Evolutionary conservation across 2,797 vertebrate genomes (phyloP).

Genomic region (Lateolabrax maculatus): DNA sequence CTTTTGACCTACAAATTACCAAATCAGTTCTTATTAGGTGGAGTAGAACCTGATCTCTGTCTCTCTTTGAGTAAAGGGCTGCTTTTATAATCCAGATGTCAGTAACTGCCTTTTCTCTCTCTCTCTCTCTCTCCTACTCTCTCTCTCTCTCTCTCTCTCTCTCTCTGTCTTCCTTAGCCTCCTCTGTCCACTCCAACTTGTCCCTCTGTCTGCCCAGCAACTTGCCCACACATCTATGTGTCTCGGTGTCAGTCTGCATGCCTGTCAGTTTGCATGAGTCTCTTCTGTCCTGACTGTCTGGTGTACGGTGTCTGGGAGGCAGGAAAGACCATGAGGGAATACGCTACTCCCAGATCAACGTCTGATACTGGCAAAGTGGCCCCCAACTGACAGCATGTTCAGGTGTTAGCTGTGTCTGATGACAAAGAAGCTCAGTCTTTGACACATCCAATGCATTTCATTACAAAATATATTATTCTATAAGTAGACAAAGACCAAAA

Average conservation of each 20-base stretch:
- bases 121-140: neutral
- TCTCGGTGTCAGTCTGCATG: conserved; percentile 74
- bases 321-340: conserved; percentile 66
- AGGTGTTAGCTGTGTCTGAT: conserved; percentile 39
- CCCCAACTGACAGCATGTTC: conserved; percentile 35
- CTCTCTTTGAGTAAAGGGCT: neutral
- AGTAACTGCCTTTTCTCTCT: conserved; percentile 12
- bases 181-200: conserved; percentile 64
- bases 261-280: conserved; percentile 73
- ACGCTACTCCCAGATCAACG: conserved; percentile 49
- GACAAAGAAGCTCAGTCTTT: conserved; percentile 31
- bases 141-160: conserved; percentile 5
- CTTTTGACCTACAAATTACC: neutral
- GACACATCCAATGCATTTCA: conserved; percentile 4
- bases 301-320: conserved; percentile 66
- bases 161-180: conserved; percentile 28
- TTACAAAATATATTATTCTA: conserved; percentile 18
- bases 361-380: conserved; percentile 55
- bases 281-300: conserved; percentile 66
- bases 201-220: conserved; percentile 69
- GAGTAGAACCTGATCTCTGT: neutral
- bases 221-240: conserved; percentile 69
- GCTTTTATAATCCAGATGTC: conserved; percentile 30
- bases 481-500: conserved; percentile 17
- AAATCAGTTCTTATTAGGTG: neutral